phyloP scores from a whole-genome alignment of 2,888 invertebrate genomes.

The Cancer borealis region DNA sequence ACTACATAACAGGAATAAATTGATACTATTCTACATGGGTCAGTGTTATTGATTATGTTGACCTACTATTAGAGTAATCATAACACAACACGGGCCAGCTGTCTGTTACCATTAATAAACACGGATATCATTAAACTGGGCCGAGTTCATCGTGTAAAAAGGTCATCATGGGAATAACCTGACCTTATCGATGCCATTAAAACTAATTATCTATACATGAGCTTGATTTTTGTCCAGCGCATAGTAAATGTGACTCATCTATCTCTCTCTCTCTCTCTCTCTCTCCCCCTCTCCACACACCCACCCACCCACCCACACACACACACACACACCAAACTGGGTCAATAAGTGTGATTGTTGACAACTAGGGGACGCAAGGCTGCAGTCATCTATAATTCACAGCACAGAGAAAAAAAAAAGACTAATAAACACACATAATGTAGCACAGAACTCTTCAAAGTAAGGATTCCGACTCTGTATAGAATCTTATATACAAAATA shows the following conservation, averaged over 20 bases:
- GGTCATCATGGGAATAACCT: too few species aligned
- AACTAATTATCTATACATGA: not conserved
- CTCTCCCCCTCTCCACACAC: not conserved
- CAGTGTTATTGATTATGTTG: too few species aligned
- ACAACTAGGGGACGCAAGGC: not conserved
- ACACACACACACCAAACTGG: not conserved
- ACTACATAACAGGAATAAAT: too few species aligned
- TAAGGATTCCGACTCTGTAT: not conserved
- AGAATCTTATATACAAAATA: too few species aligned
- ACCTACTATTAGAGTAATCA: too few species aligned
- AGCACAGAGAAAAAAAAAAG: not conserved
- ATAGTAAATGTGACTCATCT: not conserved
- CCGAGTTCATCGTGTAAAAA: too few species aligned
- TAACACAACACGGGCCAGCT: too few species aligned
- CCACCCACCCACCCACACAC: not conserved
- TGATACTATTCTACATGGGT: too few species aligned
- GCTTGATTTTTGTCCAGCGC: not conserved
- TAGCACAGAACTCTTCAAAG: too few species aligned
- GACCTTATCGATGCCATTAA: not conserved
- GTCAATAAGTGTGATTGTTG: not conserved
- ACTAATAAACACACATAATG: not conserved
- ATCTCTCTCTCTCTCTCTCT: slow-evolving; percentile 51
- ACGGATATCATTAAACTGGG: too few species aligned
- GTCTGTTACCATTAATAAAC: too few species aligned
- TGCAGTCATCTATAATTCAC: not conserved